Evolutionary conservation across 2,888 invertebrate genomes (phyloP).

Genomic region (Ormyrus pomaceus): DNA sequence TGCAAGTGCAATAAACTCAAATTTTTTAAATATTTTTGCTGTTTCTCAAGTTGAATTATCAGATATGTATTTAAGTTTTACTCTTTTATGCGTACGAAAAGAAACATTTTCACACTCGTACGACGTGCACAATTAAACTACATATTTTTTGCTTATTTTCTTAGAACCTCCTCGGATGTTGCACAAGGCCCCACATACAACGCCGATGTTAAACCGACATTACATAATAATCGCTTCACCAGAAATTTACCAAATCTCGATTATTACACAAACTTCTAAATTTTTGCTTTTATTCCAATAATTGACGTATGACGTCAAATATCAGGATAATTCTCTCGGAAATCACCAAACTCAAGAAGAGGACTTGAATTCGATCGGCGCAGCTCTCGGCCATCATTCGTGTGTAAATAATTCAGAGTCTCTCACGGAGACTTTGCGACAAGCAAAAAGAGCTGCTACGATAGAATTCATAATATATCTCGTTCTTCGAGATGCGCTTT

Average conservation of each 20-base stretch:
- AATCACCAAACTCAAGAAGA: neutral
- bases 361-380: neutral
- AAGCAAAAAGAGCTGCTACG: neutral
- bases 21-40: neutral
- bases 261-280: neutral
- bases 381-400: neutral
- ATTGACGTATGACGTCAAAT: slow-evolving; percentile 11
- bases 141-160: slow-evolving; percentile 28
- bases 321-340: slow-evolving; percentile 12
- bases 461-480: neutral
- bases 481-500: neutral
- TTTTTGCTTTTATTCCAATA: neutral
- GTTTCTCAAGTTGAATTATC: neutral
- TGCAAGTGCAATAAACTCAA: neutral
- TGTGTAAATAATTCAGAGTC: neutral
- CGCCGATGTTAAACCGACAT: slow-evolving; percentile 40
- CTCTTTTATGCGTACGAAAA: slow-evolving; percentile 50
- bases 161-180: slow-evolving; percentile 40
- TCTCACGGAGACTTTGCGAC: neutral
- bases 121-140: slow-evolving; percentile 49
- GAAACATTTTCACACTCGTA: slow-evolving; percentile 42
- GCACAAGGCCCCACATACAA: slow-evolving; percentile 34
- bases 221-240: slow-evolving; percentile 22
- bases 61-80: neutral
- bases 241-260: slow-evolving; percentile 34